A percentile compares a stretch with the other conserved stretches of the same genome.
Evolutionary conservation across 2,797 vertebrate species (phyloP).

Genomic region (Acropternis orthonyx): DNA sequence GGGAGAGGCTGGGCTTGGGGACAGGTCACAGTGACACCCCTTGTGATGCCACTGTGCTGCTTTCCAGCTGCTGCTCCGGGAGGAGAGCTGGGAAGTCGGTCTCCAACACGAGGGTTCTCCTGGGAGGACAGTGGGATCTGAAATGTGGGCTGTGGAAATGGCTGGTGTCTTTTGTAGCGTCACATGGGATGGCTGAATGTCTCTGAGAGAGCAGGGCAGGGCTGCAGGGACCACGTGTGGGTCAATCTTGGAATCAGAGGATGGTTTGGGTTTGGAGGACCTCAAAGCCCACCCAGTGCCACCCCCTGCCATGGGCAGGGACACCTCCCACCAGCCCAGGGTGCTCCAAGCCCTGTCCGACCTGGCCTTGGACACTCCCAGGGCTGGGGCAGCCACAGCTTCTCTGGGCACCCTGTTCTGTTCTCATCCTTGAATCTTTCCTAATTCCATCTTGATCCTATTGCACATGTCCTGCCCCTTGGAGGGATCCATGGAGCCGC

Average conservation of each 20-base stretch:
- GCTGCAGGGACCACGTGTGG: background rate
- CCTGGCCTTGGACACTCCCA: background rate
- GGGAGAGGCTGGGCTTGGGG: background rate
- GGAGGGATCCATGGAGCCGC: background rate
- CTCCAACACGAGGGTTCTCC: accelerated
- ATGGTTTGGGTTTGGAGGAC: background rate
- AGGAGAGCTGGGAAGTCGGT: background rate
- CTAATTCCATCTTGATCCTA: background rate
- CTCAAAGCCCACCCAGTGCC: background rate
- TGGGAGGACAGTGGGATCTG: background rate
- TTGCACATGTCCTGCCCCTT: too few species aligned
- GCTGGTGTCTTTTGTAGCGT: too few species aligned
- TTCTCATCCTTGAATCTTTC: background rate
- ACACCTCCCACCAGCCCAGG: background rate
- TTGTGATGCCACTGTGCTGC: accelerated
- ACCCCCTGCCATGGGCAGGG: background rate
- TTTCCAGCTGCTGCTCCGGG: background rate
- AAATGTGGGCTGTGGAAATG: accelerated
- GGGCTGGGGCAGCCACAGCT: background rate
- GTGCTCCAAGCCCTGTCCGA: background rate
- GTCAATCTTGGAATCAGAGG: background rate
- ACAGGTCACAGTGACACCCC: accelerated
- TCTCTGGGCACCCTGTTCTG: background rate
- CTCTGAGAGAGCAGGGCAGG: background rate
- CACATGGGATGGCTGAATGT: accelerated